Evolutionary conservation across 2,888 invertebrate species (phyloP).

Genomic region (Campoplex nolae): DNA sequence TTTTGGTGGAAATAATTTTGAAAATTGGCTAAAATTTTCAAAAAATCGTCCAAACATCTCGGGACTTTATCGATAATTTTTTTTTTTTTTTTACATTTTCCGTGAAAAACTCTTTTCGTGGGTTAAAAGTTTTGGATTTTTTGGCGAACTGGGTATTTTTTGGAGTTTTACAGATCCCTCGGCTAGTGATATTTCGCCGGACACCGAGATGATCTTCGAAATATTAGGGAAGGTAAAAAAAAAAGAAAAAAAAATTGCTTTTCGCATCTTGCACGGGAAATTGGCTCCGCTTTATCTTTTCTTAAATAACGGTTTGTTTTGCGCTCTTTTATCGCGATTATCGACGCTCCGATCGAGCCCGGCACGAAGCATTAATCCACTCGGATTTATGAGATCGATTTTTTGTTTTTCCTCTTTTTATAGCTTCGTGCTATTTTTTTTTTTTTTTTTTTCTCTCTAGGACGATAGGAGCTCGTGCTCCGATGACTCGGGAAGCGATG

Average conservation of each 20-base stretch:
- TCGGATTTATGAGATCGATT: background rate
- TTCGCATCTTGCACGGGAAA: background rate
- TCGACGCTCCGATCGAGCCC: background rate
- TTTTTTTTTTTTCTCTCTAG: constrained; percentile 66
- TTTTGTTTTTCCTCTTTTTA: background rate
- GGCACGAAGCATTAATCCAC: background rate
- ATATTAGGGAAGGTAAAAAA: constrained; percentile 52
- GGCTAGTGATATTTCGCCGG: constrained; percentile 58
- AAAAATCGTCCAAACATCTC: background rate
- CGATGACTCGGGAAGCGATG: constrained; percentile 84
- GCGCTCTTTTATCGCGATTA: background rate
- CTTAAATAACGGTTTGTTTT: constrained; percentile 3
- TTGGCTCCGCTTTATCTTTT: background rate
- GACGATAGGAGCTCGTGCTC: constrained; percentile 81
- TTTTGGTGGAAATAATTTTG: background rate
- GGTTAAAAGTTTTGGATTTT: background rate
- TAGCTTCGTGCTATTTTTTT: background rate
- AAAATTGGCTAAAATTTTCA: background rate
- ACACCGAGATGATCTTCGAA: constrained; percentile 65
- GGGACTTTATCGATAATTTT: background rate
- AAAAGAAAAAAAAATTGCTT: background rate
- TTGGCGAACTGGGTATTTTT: constrained; percentile 56
- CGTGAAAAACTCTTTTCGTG: too few species aligned
- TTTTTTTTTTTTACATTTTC: too few species aligned
- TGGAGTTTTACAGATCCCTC: constrained; percentile 54